A percentile compares a stretch with the other conserved stretches of the same genome.
phyloP scores from a whole-genome alignment of 2,113 vertebrate species.

The Oriolus oriolus region DNA sequence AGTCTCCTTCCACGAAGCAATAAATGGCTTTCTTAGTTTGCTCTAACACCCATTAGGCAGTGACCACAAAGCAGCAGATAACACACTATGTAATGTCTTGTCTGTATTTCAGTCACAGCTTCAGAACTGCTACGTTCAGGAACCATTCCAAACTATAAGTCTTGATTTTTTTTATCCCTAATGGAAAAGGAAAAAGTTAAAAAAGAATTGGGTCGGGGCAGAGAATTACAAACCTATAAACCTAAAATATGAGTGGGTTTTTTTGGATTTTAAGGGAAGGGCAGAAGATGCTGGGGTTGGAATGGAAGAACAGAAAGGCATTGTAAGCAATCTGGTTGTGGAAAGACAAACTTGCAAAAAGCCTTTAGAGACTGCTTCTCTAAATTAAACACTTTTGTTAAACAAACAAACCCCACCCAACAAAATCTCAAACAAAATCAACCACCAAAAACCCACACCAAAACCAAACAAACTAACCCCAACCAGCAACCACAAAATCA shows the following conservation, averaged over 20 bases:
- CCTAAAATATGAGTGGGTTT: accelerated
- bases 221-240: background rate
- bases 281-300: background rate
- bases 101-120: background rate
- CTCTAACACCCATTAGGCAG: background rate
- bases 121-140: background rate
- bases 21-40: background rate
- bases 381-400: background rate
- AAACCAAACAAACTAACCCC: background rate
- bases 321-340: background rate
- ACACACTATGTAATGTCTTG: background rate
- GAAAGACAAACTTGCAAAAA: background rate
- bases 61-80: background rate
- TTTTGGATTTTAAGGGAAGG: background rate
- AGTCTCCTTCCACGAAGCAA: background rate
- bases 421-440: background rate
- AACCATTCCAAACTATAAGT: background rate
- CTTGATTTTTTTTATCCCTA: background rate
- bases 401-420: too few relatives aligned
- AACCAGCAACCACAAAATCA: background rate
- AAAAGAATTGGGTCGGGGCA: accelerated
- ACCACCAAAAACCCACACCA: accelerated
- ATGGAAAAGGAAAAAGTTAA: background rate
- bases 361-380: background rate
- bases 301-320: background rate